Evolutionary conservation across 2,888 invertebrate genomes (phyloP).

Genomic region (Pandemis cinnamomeana): DNA sequence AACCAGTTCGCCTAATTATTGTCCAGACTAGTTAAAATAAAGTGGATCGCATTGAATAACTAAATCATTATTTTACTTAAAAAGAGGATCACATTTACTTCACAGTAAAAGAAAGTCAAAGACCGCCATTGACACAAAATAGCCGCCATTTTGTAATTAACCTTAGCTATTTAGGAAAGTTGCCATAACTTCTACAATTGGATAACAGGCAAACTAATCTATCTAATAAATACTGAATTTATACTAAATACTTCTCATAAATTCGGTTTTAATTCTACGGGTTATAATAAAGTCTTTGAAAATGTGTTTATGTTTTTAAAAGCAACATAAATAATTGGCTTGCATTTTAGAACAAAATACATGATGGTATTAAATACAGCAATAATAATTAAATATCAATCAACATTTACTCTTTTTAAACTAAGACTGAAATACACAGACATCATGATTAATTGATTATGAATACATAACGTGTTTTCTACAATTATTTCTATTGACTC

Average conservation of each 20-base stretch:
- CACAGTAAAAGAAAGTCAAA: too few species aligned
- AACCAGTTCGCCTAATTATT: too few species aligned
- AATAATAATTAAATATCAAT: neutral
- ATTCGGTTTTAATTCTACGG: conserved; percentile 29
- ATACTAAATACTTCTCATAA: conserved; percentile 30
- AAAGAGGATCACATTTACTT: too few species aligned
- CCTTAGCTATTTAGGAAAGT: neutral
- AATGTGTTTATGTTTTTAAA: neutral
- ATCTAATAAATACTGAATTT: conserved; percentile 34
- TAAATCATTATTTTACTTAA: too few species aligned
- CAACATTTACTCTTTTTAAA: neutral
- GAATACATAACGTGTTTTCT: neutral
- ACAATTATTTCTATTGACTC: neutral
- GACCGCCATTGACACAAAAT: neutral
- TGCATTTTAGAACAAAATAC: neutral
- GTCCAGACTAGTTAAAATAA: too few species aligned
- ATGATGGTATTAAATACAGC: neutral
- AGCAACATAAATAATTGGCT: neutral
- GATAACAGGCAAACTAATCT: neutral
- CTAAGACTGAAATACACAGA: neutral
- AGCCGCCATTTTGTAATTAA: neutral
- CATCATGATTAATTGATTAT: neutral
- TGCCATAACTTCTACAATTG: neutral
- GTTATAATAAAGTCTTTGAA: neutral
- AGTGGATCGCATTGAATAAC: too few species aligned